Conservation (phyloP, 2,888 invertebrate species). For the Ectemnius cavifrons region DNA sequence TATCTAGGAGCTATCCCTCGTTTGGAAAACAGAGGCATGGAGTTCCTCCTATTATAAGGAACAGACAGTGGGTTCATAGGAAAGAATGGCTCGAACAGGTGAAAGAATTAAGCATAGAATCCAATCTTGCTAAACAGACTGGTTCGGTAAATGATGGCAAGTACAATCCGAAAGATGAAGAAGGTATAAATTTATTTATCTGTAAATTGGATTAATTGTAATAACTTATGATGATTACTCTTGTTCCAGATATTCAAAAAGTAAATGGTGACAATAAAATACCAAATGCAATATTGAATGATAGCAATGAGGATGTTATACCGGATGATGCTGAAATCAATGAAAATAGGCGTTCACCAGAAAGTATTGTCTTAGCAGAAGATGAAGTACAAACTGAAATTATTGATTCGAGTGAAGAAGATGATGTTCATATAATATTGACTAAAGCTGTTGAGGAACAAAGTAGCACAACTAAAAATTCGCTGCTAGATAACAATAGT, state of each 20-base stretch:
- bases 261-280: not conserved
- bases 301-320: constrained; percentile 1
- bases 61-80: constrained; percentile 82
- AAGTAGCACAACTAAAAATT: constrained; percentile 52
- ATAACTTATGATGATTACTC: too few species aligned
- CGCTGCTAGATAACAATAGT: constrained; percentile 47
- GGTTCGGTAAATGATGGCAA: constrained; percentile 6
- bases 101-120: constrained; percentile 62
- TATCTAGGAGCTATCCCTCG: constrained; percentile 81
- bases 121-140: constrained; percentile 39
- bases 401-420: constrained; percentile 68
- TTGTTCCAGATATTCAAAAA: not conserved
- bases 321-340: constrained; percentile 38
- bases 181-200: too few species aligned
- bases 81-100: constrained; percentile 80
- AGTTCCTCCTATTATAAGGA: constrained; percentile 80
- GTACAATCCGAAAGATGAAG: too few species aligned
- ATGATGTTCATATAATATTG: constrained; percentile 65
- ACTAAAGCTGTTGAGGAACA: constrained; percentile 52
- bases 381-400: constrained; percentile 35
- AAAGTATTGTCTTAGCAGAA: constrained; percentile 10
- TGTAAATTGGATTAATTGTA: too few species aligned
- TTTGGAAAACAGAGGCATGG: constrained; percentile 75
- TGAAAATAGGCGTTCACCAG: constrained; percentile 5
- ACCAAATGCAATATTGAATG: not conserved